A percentile compares a stretch with the other conserved stretches of the same genome.
Conservation (phyloP, 2,113 vertebrate genomes). For the Hydrochoerus hydrochaeris region DNA sequence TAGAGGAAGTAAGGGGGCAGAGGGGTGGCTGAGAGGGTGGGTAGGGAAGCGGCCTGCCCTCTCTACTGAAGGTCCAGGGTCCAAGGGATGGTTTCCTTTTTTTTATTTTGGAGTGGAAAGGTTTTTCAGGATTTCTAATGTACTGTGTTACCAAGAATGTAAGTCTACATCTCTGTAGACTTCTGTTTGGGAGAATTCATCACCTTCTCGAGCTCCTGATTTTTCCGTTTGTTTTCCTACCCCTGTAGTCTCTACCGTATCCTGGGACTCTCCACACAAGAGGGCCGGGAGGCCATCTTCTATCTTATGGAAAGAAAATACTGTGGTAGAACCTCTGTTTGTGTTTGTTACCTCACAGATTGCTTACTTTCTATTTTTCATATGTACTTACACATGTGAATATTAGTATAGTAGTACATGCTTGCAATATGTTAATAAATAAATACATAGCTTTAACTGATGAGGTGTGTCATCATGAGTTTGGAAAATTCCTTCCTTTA, state of each 20-base stretch:
- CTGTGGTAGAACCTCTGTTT: background rate
- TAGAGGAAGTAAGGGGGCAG: no score
- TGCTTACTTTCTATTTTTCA: background rate
- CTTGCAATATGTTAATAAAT: background rate
- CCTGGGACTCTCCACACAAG: background rate
- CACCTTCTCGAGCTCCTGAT: background rate
- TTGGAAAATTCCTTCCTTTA: background rate
- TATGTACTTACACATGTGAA: background rate
- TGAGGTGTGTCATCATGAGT: background rate
- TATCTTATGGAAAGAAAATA: background rate
- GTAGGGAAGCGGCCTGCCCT: no score
- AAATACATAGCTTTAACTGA: background rate
- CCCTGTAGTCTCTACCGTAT: background rate
- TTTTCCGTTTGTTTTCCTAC: background rate
- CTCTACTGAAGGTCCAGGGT: no score
- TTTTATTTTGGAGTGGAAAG: constrained; percentile 2
- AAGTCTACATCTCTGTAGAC: background rate
- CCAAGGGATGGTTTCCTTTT: background rate
- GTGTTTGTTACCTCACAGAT: background rate
- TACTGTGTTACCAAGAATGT: background rate
- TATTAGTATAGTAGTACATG: background rate
- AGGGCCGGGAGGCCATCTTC: background rate
- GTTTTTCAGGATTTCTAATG: background rate
- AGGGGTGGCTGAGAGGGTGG: no score
- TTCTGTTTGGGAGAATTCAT: background rate